A percentile compares a stretch with the other conserved stretches of the same genome.
phyloP scores from a whole-genome alignment of 2,113 vertebrate genomes.

The Neotoma lepida region DNA sequence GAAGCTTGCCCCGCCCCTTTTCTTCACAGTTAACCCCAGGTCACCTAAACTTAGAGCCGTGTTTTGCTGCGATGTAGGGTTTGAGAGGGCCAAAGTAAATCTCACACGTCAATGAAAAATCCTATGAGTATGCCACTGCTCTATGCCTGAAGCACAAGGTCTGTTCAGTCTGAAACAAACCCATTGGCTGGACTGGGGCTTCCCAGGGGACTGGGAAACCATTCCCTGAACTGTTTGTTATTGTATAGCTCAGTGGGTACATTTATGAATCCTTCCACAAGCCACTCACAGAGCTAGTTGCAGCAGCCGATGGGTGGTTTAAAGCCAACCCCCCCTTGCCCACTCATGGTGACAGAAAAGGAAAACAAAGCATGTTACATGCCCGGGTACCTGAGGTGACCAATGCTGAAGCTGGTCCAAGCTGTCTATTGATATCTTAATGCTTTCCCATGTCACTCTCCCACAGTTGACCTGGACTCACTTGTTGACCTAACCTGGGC shows the following conservation, averaged over 20 bases:
- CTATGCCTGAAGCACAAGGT: not conserved
- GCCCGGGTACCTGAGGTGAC: conserved; percentile 25
- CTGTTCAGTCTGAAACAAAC: conserved; percentile 28
- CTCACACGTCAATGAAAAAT: conserved; percentile 17
- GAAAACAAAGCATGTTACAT: conserved; percentile 41
- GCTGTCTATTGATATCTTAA: conserved; percentile 68
- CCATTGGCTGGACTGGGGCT: not conserved
- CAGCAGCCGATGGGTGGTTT: not conserved
- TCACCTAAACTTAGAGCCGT: conserved; percentile 7
- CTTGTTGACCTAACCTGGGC: conserved; percentile 69
- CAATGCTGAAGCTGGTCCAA: conserved; percentile 1
- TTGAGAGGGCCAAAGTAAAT: conserved; percentile 47
- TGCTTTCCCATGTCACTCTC: conserved; percentile 69
- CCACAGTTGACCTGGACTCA: conserved; percentile 70
- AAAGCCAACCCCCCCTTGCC: not conserved
- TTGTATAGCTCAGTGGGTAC: conserved; percentile 32
- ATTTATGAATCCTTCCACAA: conserved; percentile 58
- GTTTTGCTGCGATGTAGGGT: conserved; percentile 33
- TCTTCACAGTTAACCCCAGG: not conserved
- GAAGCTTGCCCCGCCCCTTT: not conserved
- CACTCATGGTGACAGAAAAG: not conserved
- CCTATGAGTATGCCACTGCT: not conserved
- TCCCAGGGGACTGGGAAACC: not conserved
- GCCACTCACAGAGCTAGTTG: conserved; percentile 25
- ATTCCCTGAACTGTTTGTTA: not conserved